Conservation (phyloP, 2,797 vertebrate species). For the Potorous gilbertii region DNA sequence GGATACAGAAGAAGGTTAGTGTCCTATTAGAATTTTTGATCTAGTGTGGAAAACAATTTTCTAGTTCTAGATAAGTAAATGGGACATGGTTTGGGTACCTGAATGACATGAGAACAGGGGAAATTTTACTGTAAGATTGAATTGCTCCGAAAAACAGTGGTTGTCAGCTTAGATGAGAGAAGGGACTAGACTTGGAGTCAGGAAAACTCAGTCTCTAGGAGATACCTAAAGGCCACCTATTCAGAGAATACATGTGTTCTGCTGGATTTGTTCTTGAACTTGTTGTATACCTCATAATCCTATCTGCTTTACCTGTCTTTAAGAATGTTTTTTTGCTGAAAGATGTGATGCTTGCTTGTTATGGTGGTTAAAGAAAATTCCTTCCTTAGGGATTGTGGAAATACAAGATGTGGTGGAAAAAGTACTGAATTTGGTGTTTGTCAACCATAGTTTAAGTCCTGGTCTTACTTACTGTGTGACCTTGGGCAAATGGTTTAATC, state of each 20-base stretch:
- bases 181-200: not conserved
- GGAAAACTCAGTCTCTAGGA: not conserved
- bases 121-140: not conserved
- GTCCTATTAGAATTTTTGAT: not conserved
- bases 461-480: not conserved
- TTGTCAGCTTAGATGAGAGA: not conserved
- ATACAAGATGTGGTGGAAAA: too few species aligned
- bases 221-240: not conserved
- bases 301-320: not conserved
- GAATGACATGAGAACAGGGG: too few species aligned
- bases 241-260: not conserved
- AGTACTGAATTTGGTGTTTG: too few species aligned
- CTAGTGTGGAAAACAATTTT: not conserved
- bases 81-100: not conserved
- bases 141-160: not conserved
- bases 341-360: not conserved
- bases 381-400: too few species aligned
- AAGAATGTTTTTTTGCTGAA: conserved; percentile 16
- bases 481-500: not conserved
- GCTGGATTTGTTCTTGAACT: not conserved
- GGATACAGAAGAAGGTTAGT: not conserved
- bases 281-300: not conserved
- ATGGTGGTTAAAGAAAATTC: not conserved
- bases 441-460: not conserved
- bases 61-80: not conserved